phyloP scores from a whole-genome alignment of 2,888 invertebrate genomes.

The Drosophila parthenogenetica region DNA sequence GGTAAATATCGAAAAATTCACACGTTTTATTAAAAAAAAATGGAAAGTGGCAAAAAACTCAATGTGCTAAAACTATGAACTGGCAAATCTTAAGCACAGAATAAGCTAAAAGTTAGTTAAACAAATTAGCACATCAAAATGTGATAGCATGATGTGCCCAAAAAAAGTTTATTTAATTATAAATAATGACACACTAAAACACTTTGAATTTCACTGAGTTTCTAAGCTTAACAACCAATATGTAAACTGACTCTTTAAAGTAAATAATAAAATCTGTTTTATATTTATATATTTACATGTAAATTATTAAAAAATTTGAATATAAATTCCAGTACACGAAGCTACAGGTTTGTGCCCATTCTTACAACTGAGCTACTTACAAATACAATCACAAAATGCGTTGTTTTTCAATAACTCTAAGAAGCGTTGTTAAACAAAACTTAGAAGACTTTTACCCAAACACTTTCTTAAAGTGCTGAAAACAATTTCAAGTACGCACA shows the following conservation, averaged over 20 bases:
- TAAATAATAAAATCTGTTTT: too few species aligned
- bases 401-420: conserved; percentile 24
- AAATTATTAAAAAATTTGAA: neutral
- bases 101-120: too few species aligned
- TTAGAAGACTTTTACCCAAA: conserved; percentile 19
- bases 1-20: too few species aligned
- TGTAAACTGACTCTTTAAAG: neutral
- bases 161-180: neutral
- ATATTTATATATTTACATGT: neutral
- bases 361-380: neutral
- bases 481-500: conserved; percentile 59
- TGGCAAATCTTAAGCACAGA: too few species aligned
- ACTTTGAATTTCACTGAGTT: neutral
- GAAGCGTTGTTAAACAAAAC: conserved; percentile 46
- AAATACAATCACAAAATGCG: conserved; percentile 8
- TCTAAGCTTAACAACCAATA: neutral
- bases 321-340: neutral
- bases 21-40: too few species aligned
- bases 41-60: too few species aligned
- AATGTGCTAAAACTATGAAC: too few species aligned
- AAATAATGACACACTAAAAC: neutral
- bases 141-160: too few species aligned
- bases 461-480: conserved; percentile 51
- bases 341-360: neutral
- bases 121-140: too few species aligned